Percentiles rank a stretch among this genome's conserved stretches.
These are phyloP conservation scores for Clarias platycephalus DNA, from an alignment of 2,797 vertebrate species.

Conservation along the genomic window DNA sequence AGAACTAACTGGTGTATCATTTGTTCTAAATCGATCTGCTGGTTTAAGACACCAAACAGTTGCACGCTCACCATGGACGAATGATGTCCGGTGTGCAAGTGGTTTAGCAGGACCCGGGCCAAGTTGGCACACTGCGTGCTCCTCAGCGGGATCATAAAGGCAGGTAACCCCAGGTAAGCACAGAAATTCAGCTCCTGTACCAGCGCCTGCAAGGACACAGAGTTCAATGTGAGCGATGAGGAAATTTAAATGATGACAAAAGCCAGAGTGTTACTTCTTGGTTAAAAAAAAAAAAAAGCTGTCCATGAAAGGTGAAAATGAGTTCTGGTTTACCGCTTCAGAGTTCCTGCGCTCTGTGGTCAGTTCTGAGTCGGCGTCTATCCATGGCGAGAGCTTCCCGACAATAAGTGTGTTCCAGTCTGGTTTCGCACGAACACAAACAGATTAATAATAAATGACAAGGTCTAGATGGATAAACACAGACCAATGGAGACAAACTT, in stretches of 20 bases:
- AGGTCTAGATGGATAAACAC: not conserved
- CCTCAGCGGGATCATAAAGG: constrained; percentile 83
- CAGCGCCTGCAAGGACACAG: constrained; percentile 75
- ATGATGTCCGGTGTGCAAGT: constrained; percentile 90
- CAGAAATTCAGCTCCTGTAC: constrained; percentile 90
- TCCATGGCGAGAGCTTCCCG: constrained; percentile 90
- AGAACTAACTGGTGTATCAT: too few relatives aligned
- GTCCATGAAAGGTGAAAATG: not conserved
- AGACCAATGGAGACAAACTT: not conserved
- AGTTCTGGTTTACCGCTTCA: constrained; percentile 77
- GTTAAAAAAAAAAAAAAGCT: not conserved
- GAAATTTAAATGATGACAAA: not conserved
- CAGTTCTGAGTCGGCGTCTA: constrained; percentile 83
- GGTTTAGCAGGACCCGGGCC: constrained; percentile 85
- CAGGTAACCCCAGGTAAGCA: constrained; percentile 89
- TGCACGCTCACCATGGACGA: constrained; percentile 79
- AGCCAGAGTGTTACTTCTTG: not conserved
- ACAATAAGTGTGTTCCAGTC: constrained; percentile 95
- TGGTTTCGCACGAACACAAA: constrained; percentile 52
- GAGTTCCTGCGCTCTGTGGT: constrained; percentile 84
- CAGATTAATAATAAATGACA: not conserved
- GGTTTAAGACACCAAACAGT: not conserved
- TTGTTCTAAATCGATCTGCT: too few relatives aligned
- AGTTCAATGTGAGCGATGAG: not conserved
- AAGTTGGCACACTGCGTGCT: constrained; percentile 84